Evolutionary conservation across 2,888 invertebrate genomes (phyloP).

Genomic region (Norana najaformis): DNA sequence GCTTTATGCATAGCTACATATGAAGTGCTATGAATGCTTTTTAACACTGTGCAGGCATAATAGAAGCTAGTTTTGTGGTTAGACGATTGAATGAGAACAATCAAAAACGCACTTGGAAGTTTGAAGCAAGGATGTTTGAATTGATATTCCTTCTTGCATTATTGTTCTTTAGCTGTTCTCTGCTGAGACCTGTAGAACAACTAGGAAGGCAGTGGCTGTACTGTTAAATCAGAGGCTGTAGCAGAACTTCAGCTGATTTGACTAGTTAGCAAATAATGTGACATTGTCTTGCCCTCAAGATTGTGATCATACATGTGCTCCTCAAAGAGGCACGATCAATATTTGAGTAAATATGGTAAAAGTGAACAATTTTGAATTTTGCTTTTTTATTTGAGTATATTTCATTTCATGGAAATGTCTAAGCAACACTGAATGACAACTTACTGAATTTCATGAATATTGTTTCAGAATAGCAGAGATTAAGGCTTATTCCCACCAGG

Average conservation of each 20-base stretch:
- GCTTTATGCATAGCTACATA: too few relatives aligned
- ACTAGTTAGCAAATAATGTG: background rate
- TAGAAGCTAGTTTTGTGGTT: background rate
- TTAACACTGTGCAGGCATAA: too few relatives aligned
- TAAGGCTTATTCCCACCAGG: slow-evolving; percentile 95
- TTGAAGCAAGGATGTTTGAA: background rate
- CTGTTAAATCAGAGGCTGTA: background rate
- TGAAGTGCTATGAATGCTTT: too few relatives aligned
- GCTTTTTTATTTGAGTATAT: background rate
- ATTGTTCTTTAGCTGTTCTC: background rate
- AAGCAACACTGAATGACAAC: background rate
- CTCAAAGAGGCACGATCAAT: background rate
- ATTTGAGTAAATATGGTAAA: background rate
- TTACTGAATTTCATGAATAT: slow-evolving; percentile 66
- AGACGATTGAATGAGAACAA: background rate
- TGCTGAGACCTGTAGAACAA: background rate
- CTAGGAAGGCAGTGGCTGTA: background rate
- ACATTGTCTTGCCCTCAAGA: too few relatives aligned
- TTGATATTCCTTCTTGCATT: background rate
- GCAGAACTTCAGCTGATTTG: background rate
- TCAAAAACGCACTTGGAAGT: background rate
- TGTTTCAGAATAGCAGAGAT: slow-evolving; percentile 84
- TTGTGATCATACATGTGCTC: background rate
- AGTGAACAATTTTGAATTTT: background rate
- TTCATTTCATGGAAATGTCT: background rate